Conservation (phyloP, 2,888 invertebrate genomes). For the Meganola albula region DNA sequence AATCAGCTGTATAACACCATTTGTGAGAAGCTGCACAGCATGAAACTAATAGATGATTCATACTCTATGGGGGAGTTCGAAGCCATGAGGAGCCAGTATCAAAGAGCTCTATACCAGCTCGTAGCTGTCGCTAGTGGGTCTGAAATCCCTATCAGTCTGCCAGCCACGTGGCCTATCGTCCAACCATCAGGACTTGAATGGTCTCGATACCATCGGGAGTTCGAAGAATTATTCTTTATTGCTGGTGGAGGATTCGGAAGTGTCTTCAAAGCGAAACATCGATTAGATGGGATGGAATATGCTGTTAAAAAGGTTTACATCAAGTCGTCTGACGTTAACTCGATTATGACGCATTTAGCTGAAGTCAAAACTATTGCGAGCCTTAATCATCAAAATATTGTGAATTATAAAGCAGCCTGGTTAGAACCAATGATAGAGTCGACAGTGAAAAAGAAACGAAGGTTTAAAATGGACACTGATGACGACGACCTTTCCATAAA, state of each 20-base stretch:
- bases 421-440: slow-evolving; percentile 81
- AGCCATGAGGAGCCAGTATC: slow-evolving; percentile 82
- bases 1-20: slow-evolving; percentile 81
- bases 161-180: slow-evolving; percentile 71
- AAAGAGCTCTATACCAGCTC: slow-evolving; percentile 80
- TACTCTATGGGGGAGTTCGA: slow-evolving; percentile 84
- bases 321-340: slow-evolving; percentile 79
- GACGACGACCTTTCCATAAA: slow-evolving; percentile 50
- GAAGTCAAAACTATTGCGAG: slow-evolving; percentile 90
- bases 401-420: slow-evolving; percentile 91
- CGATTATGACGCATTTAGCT: slow-evolving; percentile 81
- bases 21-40: slow-evolving; percentile 81
- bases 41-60: slow-evolving; percentile 84
- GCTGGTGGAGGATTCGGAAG: slow-evolving; percentile 87
- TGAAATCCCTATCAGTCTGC: slow-evolving; percentile 68
- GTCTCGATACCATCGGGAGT: slow-evolving; percentile 83
- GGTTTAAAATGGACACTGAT: slow-evolving; percentile 56
- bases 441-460: slow-evolving; percentile 52
- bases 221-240: slow-evolving; percentile 82
- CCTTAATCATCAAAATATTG: slow-evolving; percentile 87
- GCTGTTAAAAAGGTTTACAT: slow-evolving; percentile 88
- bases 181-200: slow-evolving; percentile 73
- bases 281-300: slow-evolving; percentile 86
- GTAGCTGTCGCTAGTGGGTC: slow-evolving; percentile 78
- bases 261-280: slow-evolving; percentile 85